phyloP scores from a whole-genome alignment of 2,888 invertebrate species.

The Gastracanthus pulcherrimus region DNA sequence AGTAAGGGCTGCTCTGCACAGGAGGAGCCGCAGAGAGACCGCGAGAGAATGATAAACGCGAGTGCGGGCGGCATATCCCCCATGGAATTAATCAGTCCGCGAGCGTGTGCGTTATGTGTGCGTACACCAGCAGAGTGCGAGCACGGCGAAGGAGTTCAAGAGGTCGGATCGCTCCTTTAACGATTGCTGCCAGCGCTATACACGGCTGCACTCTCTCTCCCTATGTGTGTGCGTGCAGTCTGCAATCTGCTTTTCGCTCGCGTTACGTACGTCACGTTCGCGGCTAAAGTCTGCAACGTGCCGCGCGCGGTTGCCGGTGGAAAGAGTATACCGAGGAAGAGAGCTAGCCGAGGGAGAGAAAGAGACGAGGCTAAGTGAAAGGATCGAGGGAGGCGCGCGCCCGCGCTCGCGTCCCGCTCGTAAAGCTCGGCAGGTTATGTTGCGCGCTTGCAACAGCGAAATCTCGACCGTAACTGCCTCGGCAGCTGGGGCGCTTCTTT shows the following conservation, averaged over 20 bases:
- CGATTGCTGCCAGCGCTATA: no score
- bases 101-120: neutral
- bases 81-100: conserved; percentile 28
- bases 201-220: no score
- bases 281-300: conserved; percentile 24
- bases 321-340: no score
- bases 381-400: neutral
- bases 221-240: no score
- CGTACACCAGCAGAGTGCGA: no score
- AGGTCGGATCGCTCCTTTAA: neutral
- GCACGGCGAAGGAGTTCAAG: no score
- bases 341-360: neutral
- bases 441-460: neutral
- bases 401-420: conserved; percentile 1
- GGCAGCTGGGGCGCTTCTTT: conserved; percentile 21
- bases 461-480: conserved; percentile 19
- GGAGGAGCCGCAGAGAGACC: no score
- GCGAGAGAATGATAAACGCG: neutral
- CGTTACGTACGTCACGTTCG: neutral
- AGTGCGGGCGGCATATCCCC: neutral
- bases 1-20: no score
- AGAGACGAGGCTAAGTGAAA: conserved; percentile 25
- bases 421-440: neutral
- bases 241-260: no score
- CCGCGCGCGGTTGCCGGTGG: neutral